Percentiles rank a stretch among this genome's conserved stretches.
Conservation (phyloP, 1,140 invertebrate genomes). For the Tribolium castaneum region DNA sequence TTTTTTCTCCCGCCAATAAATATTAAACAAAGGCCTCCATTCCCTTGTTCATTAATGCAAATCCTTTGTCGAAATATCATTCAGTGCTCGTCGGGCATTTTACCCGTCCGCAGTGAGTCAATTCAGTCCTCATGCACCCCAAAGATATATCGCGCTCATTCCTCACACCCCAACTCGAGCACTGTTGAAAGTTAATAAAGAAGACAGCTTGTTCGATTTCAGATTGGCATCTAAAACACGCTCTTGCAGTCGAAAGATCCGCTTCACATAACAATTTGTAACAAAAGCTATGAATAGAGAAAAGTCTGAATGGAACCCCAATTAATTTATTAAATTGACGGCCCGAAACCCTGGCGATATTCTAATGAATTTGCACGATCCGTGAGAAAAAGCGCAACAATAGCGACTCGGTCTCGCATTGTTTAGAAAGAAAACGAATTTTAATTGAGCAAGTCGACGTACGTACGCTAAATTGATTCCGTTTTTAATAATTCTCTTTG, state of each 20-base stretch:
- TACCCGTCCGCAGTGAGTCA: neutral
- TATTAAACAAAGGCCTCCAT: neutral
- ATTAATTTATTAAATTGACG: conserved; percentile 31
- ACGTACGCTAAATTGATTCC: neutral
- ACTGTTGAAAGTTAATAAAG: conserved; percentile 26
- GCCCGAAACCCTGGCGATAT: neutral
- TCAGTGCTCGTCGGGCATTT: neutral
- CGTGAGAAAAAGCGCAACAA: neutral
- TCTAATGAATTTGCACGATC: conserved; percentile 7
- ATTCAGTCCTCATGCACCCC: neutral
- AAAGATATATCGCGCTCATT: conserved; percentile 7
- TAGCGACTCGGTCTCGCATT: neutral
- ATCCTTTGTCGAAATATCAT: neutral
- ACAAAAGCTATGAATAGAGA: conserved; percentile 26
- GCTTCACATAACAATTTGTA: conserved; percentile 22
- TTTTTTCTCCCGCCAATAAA: neutral
- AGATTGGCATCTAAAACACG: conserved; percentile 30
- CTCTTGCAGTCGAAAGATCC: conserved; percentile 21
- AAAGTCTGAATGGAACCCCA: conserved; percentile 5
- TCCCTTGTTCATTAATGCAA: neutral
- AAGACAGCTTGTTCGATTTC: conserved; percentile 31
- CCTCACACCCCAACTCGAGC: neutral
- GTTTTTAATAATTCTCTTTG: conserved; percentile 29
- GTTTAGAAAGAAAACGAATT: conserved; percentile 12
- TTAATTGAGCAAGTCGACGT: conserved; percentile 11